phyloP scores from a whole-genome alignment of 92 coral and sea anemone species.

The Hydrozoanthus gracilis region DNA sequence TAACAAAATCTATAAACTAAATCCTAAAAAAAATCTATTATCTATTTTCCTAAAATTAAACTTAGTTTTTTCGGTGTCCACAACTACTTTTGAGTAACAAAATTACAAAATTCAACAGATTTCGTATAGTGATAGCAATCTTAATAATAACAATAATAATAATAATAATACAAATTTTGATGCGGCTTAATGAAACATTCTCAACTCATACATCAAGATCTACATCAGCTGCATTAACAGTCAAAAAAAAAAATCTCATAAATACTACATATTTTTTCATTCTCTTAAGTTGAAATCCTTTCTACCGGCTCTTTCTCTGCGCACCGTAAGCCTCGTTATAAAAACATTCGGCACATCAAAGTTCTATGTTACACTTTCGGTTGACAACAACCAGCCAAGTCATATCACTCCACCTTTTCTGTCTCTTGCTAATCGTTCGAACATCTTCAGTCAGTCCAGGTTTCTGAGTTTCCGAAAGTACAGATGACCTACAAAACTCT shows the following conservation, averaged over 20 bases:
- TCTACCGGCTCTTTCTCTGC: neutral
- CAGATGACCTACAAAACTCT: too few species aligned
- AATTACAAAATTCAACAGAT: neutral
- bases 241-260: conserved; percentile 13
- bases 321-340: neutral
- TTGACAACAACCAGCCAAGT: too few species aligned
- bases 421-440: too few species aligned
- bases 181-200: neutral
- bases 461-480: too few species aligned
- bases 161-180: neutral
- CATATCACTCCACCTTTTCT: too few species aligned
- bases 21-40: too few species aligned
- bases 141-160: too few species aligned
- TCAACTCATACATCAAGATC: neutral
- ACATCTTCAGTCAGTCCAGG: too few species aligned
- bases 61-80: neutral
- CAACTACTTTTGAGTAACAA: neutral
- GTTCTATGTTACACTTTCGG: neutral
- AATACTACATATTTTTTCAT: conserved; percentile 31
- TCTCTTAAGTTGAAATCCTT: neutral
- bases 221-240: conserved; percentile 1
- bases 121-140: neutral
- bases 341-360: neutral
- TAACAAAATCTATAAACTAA: neutral
- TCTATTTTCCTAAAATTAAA: too few species aligned